Evolutionary conservation across 1,140 invertebrate species (phyloP).

Genomic region (Lethrus apterus): DNA sequence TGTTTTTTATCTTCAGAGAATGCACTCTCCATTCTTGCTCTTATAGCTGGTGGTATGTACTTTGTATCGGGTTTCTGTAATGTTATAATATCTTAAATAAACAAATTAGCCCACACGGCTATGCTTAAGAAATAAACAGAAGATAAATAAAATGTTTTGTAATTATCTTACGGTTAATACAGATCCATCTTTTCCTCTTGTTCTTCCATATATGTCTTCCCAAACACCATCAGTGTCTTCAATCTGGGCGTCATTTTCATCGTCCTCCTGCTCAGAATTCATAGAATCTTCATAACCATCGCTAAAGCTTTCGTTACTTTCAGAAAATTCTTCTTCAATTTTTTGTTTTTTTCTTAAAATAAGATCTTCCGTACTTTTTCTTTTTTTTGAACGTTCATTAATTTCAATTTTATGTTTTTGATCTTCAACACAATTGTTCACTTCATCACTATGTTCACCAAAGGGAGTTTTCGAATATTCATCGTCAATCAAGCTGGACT

Average conservation of each 20-base stretch:
- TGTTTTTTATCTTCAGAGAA: conserved; percentile 44
- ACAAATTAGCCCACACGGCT: not conserved
- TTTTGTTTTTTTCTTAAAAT: conserved; percentile 22
- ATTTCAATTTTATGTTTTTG: conserved; percentile 24
- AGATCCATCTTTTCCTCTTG: conserved; percentile 65
- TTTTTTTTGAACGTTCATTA: conserved; percentile 11
- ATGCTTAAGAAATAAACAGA: conserved; percentile 3
- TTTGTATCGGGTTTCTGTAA: not conserved
- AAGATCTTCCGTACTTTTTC: conserved; percentile 27
- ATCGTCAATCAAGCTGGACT: conserved; percentile 27
- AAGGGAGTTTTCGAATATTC: conserved; percentile 21
- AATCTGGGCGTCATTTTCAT: conserved; percentile 13
- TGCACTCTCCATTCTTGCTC: conserved; percentile 43
- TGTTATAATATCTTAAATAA: not conserved
- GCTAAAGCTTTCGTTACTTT: conserved; percentile 19
- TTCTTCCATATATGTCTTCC: conserved; percentile 93
- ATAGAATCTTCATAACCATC: conserved; percentile 1
- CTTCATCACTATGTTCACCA: too few relatives aligned
- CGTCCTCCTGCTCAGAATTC: not conserved
- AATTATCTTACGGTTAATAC: conserved; percentile 23
- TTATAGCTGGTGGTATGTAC: conserved; percentile 78
- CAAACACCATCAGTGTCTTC: conserved; percentile 42
- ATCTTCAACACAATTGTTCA: conserved; percentile 25
- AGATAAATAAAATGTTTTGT: not conserved
- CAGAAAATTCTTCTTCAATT: conserved; percentile 33